A percentile compares a stretch with the other conserved stretches of the same genome.
Evolutionary conservation across 2,113 vertebrate genomes (phyloP).

Genomic region (Tachuris rubrigastra): DNA sequence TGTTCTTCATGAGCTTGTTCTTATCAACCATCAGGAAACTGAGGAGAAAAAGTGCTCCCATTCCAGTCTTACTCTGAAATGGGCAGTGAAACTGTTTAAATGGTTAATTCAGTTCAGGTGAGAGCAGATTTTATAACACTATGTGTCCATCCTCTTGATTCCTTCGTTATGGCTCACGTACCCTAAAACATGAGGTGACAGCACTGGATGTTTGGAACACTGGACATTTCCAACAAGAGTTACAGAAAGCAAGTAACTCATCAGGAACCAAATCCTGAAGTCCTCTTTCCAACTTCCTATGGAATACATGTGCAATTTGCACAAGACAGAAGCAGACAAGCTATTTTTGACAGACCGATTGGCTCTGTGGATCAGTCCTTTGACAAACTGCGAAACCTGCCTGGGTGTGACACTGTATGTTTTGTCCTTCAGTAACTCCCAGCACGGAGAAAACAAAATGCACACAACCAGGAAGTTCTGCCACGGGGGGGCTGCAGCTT

Average conservation of each 20-base stretch:
- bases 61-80: not conserved
- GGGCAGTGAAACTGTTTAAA: not conserved
- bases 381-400: not conserved
- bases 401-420: not conserved
- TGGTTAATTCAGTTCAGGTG: not conserved
- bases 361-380: not conserved
- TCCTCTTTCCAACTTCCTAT: not conserved
- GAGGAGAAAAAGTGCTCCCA: not conserved
- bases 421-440: not conserved
- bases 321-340: not conserved
- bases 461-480: not conserved
- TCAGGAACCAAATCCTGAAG: not conserved
- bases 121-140: not conserved
- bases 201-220: not conserved
- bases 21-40: not conserved
- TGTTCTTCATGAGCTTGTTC: not conserved
- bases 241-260: not conserved
- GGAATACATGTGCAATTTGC: not conserved
- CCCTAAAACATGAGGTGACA: not conserved
- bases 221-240: not conserved
- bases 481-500: not conserved
- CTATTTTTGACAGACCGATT: not conserved
- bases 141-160: not conserved
- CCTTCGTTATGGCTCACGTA: not conserved
- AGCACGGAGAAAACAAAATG: not conserved